A percentile compares a stretch with the other conserved stretches of the same genome.
Conservation (phyloP, 2,113 vertebrate genomes). For the Ailurus styani region DNA sequence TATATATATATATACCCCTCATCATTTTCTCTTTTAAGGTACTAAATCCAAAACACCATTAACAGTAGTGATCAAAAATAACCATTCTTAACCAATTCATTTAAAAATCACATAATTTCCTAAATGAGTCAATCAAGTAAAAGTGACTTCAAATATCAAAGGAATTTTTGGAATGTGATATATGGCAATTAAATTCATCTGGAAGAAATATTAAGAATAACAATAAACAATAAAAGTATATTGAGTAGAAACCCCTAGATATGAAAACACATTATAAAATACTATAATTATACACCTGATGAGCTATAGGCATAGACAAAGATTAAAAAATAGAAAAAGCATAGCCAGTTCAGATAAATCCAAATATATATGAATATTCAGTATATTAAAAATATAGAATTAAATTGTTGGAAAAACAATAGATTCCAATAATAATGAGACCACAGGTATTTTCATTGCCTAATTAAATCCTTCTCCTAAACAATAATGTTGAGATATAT, state of each 20-base stretch:
- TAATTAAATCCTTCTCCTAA: not conserved
- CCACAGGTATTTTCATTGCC: not conserved
- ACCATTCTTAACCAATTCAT: not conserved
- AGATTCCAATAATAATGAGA: not conserved
- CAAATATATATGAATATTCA: not conserved
- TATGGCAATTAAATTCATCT: not conserved
- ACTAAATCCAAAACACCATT: not conserved
- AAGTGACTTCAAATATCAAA: not conserved
- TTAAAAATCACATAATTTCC: not conserved
- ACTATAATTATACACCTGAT: not conserved
- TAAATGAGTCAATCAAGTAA: not conserved
- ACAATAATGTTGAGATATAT: not conserved
- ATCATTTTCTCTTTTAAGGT: not conserved
- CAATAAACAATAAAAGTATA: not conserved
- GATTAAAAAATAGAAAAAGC: not conserved
- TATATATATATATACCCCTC: not conserved
- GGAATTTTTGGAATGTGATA: not conserved
- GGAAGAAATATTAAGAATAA: not conserved
- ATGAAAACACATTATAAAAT: not conserved
- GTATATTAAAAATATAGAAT: not conserved
- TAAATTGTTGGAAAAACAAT: not conserved
- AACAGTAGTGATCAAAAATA: not conserved
- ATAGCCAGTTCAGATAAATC: not conserved
- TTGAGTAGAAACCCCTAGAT: not conserved
- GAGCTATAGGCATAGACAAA: not conserved